phyloP scores from a whole-genome alignment of 2,797 vertebrate genomes.

The Paratrypauchen microcephalus region DNA sequence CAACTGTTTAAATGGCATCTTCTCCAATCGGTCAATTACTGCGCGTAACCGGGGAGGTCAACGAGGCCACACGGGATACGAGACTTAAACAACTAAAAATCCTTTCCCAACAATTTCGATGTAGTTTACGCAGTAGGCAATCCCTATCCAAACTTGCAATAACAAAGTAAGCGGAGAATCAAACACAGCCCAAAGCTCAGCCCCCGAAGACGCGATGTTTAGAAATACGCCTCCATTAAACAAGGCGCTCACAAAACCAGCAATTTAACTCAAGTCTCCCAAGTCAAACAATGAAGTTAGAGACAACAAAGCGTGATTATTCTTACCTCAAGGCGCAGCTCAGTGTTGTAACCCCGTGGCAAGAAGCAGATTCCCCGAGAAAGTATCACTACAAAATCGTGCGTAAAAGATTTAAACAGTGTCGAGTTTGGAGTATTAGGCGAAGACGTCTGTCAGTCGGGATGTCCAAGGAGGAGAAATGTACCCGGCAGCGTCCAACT shows the following conservation, averaged over 20 bases:
- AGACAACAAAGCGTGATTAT: slow-evolving; percentile 24
- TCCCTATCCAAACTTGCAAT: slow-evolving; percentile 30
- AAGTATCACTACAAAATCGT: slow-evolving; percentile 29
- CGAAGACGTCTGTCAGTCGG: slow-evolving; percentile 21
- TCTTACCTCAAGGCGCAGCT: slow-evolving; percentile 68
- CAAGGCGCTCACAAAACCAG: slow-evolving; percentile 1
- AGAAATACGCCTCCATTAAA: slow-evolving; percentile 17
- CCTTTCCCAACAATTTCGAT: background rate
- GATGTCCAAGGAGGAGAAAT: slow-evolving; percentile 39
- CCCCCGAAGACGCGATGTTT: slow-evolving; percentile 2
- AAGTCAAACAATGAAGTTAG: slow-evolving; percentile 22
- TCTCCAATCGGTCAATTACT: background rate
- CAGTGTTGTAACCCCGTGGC: slow-evolving; percentile 39
- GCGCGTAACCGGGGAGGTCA: background rate
- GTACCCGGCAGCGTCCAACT: slow-evolving; percentile 36
- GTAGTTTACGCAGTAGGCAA: background rate
- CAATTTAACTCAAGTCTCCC: background rate
- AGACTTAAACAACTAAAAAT: slow-evolving; percentile 1
- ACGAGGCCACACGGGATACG: background rate
- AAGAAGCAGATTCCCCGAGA: slow-evolving; percentile 28
- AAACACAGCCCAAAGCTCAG: slow-evolving; percentile 18
- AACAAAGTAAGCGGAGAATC: slow-evolving; percentile 50
- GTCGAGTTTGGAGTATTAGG: slow-evolving; percentile 13
- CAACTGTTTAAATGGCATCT: slow-evolving; percentile 5
- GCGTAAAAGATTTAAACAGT: slow-evolving; percentile 12